Evolutionary conservation across 2,797 vertebrate genomes (phyloP).

Genomic region (Garrulus glandarius): DNA sequence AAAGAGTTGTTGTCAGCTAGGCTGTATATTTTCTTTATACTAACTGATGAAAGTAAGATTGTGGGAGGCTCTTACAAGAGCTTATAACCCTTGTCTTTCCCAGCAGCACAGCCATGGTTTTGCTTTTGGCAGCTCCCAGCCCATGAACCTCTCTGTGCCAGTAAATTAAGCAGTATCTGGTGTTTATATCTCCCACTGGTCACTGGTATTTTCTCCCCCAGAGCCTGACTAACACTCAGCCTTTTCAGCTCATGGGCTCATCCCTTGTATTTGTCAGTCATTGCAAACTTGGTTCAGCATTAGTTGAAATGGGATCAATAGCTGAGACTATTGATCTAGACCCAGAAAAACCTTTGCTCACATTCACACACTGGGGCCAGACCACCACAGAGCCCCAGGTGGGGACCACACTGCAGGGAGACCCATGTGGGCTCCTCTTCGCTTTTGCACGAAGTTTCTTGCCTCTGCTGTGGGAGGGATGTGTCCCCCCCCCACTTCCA

Average conservation of each 20-base stretch:
- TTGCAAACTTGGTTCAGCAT: not conserved
- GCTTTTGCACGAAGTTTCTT: not conserved
- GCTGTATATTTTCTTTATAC: not conserved
- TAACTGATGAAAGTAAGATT: slow-evolving; percentile 12
- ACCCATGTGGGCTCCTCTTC: accelerated
- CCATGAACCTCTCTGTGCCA: not conserved
- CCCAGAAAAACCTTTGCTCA: not conserved
- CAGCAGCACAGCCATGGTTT: not conserved
- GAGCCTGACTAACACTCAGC: not conserved
- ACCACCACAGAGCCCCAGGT: not conserved
- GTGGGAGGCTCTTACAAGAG: not conserved
- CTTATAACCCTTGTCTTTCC: not conserved
- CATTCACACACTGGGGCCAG: accelerated
- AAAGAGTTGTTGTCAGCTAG: slow-evolving; percentile 8
- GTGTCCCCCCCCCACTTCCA: not conserved
- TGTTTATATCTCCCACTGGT: not conserved
- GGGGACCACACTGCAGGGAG: accelerated
- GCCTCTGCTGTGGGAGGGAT: not conserved
- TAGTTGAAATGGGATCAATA: not conserved
- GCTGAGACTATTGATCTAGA: not conserved
- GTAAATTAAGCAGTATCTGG: not conserved
- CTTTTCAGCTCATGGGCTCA: not conserved
- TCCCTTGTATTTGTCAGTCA: not conserved
- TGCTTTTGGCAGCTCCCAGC: not conserved
- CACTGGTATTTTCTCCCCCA: not conserved